These are phyloP conservation scores for Channa argus DNA, from an alignment of 2,113 vertebrate species.

Conservation along the genomic window DNA sequence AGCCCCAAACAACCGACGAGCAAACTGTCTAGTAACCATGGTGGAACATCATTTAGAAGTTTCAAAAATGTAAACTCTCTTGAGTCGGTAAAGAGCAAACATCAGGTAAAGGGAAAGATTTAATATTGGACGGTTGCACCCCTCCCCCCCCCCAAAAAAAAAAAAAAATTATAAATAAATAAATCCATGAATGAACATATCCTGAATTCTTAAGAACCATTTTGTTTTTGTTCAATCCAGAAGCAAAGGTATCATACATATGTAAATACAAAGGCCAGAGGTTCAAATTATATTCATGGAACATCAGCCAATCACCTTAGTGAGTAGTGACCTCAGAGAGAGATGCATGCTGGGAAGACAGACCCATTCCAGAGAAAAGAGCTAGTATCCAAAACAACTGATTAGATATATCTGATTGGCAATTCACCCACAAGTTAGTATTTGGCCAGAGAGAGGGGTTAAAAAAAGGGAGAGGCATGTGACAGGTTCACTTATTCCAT, in stretches of 20 bases:
- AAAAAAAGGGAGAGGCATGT: slow-evolving; percentile 27
- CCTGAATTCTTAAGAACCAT: no score
- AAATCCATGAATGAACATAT: no score
- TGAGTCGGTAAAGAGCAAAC: background rate
- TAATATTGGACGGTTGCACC: no score
- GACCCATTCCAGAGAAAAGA: slow-evolving; percentile 52
- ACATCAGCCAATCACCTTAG: slow-evolving; percentile 18
- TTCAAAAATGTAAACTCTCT: no score
- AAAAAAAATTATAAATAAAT: no score
- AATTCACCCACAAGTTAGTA: slow-evolving; percentile 54
- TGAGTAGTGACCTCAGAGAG: slow-evolving; percentile 51
- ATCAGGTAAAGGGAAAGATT: background rate
- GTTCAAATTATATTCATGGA: slow-evolving; percentile 44
- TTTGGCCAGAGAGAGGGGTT: slow-evolving; percentile 47
- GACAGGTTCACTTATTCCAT: slow-evolving; percentile 57
- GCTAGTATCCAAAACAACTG: slow-evolving; percentile 57
- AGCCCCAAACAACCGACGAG: background rate
- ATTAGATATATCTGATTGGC: slow-evolving; percentile 74
- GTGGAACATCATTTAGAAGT: no score
- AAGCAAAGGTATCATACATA: slow-evolving; percentile 33
- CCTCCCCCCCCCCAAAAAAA: no score
- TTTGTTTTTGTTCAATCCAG: no score
- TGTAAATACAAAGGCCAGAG: slow-evolving; percentile 59
- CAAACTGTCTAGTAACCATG: background rate
- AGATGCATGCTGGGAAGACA: slow-evolving; percentile 62